Evolutionary conservation across 30 jellyfish, hydroid and myxozoan genomes (phyloP), one percentile per base, ranked within the genome.

Genomic region (Rhopilema esculentum): DNA sequence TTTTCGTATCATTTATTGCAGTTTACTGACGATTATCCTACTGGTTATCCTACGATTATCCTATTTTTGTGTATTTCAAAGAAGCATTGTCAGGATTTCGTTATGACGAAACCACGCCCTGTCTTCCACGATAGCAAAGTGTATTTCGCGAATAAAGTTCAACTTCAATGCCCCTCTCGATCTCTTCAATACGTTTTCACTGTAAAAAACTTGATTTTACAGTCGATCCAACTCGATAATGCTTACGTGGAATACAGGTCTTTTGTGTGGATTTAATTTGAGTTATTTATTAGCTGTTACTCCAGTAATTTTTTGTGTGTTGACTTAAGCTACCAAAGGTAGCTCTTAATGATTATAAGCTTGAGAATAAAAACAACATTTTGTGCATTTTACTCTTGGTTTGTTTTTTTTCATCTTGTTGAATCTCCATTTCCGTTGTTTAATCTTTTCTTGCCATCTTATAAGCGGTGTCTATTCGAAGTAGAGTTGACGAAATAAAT

Each of bases 321-420:
- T 72, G 93, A 72, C 83, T n/a, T 72, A 61, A 72, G 93, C 81
- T 72, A 84, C 93, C 87, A 4, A 30, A 84, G 93, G 93, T 66
- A 73, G 81, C 93, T 71, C 52, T 64, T 24, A 80, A 16, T 63
- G 73, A 48, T 52, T 66, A 4, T 50, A 21, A 23, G 22, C 49
- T 40, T 23, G 32, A n/a, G 27, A 24, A 50, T 12, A 48, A 25
- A 77, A 24, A 26, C 16, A 17, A 50, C 12, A n/a, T 77, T 25
- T 29, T 77, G 57, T 77, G 49, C 25, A 72, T 77, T 74, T 0
- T 16, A 21, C 19, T 32, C 33, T 66, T 0, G 20, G 77, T n/a
- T 66, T 66, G 57, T 12, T 40, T 6, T 12, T 12, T 40, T 40
- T 40, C 12, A 2, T 2, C 57, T 40, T 6, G 6, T 40, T 40